Base-by-base conservation (phyloP, 2,113 vertebrate species). In the Pelobates fuscus region DNA sequence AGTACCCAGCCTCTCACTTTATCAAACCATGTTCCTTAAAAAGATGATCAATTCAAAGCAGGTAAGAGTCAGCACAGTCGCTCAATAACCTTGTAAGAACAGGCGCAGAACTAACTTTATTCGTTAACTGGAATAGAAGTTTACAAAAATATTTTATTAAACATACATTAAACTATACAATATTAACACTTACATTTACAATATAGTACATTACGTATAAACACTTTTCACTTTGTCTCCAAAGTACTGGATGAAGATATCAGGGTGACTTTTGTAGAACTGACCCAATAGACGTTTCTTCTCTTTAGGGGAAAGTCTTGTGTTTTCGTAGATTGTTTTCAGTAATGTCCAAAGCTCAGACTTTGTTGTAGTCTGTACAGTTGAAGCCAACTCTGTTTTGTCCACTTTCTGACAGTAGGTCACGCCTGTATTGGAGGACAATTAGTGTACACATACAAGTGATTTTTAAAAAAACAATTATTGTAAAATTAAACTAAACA, bases 241-340 rank as follows among this genome's bases (percentile, higher is more conserved):
- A 91, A 97, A 98, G 89, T 98, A 98, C 61, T 97, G 92, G 81
- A 93, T 89, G 83, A 98, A 98, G 82, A 96, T 92, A 37, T 93
- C 88, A 1, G 96, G 95, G 62, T 98, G 96, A 77, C 92, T 94
- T 85, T 91, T 95, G 44, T 94, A 94, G 86, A 99, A 98, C 67
- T 96, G 96, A 77, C 88, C 90, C 59, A 99, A 88, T 73, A 96
- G 80, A 11, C 93, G 90, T 67, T 91, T 94, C 86, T 92, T 96
- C 61, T 99, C 95, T 84, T 94, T 98, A 63, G 87, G 62, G 60
- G 95, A 93, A 24, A 98, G 86, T 77, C 86, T 94, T 8, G 92
- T 82, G 82, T 97, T 95, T 78, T 96, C 93, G 54, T 98, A 90
- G 70, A 98, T 92, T 6, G 91, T 88, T 81, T 87, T 92, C 64